Evolutionary conservation across 2,113 vertebrate genomes (phyloP).

Genomic region (Cricetomys ansorgei): DNA sequence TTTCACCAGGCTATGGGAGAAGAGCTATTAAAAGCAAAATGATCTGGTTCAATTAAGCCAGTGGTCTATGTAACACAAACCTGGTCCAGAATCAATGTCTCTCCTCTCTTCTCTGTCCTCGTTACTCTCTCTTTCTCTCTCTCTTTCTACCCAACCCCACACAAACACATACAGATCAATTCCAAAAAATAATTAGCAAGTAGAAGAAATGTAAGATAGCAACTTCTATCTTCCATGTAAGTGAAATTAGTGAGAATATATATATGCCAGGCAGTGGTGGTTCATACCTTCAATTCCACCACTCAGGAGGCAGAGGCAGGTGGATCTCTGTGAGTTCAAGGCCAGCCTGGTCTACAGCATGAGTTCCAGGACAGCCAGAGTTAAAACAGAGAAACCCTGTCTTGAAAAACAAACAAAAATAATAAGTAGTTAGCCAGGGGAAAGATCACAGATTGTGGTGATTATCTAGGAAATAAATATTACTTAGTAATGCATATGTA

Average conservation of each 20-base stretch:
- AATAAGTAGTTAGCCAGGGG: neutral
- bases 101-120: neutral
- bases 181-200: neutral
- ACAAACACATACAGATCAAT: neutral
- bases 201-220: neutral
- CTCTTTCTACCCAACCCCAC: neutral
- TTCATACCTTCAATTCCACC: too few relatives aligned
- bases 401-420: too few relatives aligned
- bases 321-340: too few relatives aligned
- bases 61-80: slow-evolving; percentile 70
- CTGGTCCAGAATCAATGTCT: neutral
- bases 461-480: neutral
- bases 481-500: neutral
- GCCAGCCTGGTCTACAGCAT: too few relatives aligned
- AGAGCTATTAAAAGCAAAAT: slow-evolving; percentile 85
- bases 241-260: neutral
- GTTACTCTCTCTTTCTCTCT: neutral
- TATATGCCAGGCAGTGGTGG: too few relatives aligned
- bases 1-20: slow-evolving; percentile 83
- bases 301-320: too few relatives aligned
- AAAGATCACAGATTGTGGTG: neutral
- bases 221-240: neutral
- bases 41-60: slow-evolving; percentile 78
- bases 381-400: too few relatives aligned
- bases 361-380: too few relatives aligned